Conservation (phyloP, 2,888 invertebrate genomes). For the Ornithoptera priamus region DNA sequence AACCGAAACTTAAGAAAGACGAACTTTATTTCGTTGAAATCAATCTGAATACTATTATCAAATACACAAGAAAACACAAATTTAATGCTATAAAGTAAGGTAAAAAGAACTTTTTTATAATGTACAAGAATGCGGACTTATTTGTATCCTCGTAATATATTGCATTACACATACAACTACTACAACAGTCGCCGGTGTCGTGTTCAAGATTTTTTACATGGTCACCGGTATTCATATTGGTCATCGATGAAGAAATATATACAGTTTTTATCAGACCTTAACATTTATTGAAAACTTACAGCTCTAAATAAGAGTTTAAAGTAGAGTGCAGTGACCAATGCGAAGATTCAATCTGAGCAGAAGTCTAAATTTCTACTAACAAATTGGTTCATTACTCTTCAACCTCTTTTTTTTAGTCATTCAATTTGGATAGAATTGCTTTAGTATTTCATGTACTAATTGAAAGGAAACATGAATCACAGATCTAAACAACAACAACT, state of each 20-base stretch:
- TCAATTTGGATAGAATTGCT: too few species aligned
- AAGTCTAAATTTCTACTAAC: too few species aligned
- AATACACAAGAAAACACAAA: background rate
- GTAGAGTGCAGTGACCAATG: too few species aligned
- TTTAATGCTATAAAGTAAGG: background rate
- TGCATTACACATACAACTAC: constrained; percentile 2
- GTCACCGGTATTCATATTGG: background rate
- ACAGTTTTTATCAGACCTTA: too few species aligned
- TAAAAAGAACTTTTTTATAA: constrained; percentile 10
- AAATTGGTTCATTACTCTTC: too few species aligned
- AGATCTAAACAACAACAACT: background rate
- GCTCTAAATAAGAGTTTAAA: too few species aligned
- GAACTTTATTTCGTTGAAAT: background rate
- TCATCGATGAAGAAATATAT: background rate
- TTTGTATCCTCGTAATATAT: constrained; percentile 16
- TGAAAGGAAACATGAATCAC: too few species aligned
- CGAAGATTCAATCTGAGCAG: too few species aligned
- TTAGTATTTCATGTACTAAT: too few species aligned
- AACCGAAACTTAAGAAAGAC: background rate
- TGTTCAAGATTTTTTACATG: constrained; percentile 1
- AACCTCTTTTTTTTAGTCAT: too few species aligned
- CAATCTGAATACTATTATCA: too few species aligned
- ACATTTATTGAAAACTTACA: too few species aligned
- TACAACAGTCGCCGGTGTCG: background rate
- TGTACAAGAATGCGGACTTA: constrained; percentile 21